These are phyloP conservation scores for Rhagologus leucostigma DNA, from an alignment of 2,113 vertebrate species.

Conservation along the genomic window DNA sequence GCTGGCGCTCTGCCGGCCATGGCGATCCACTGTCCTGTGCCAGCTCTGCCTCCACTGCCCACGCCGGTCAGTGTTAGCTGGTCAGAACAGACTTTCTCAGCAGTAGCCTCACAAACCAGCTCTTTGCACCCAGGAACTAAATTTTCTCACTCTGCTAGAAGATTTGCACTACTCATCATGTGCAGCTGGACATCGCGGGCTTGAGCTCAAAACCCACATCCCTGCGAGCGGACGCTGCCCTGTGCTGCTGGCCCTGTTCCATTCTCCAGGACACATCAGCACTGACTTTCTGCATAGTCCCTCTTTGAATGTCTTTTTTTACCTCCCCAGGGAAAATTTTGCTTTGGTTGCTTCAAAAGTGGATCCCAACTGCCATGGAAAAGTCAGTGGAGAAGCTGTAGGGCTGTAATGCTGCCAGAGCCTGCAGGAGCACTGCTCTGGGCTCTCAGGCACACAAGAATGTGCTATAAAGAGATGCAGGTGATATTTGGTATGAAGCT, in stretches of 20 bases:
- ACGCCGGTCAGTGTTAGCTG: rapidly evolving
- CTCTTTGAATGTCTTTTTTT: background rate
- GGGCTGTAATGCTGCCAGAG: background rate
- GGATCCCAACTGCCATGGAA: background rate
- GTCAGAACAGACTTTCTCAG: background rate
- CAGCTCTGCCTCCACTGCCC: background rate
- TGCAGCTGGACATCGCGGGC: rapidly evolving
- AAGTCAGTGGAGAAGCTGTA: background rate
- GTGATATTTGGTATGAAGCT: background rate
- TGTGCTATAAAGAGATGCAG: rapidly evolving
- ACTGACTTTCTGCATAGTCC: background rate
- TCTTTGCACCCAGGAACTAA: background rate
- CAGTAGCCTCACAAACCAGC: background rate
- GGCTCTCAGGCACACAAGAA: background rate
- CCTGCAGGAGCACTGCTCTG: rapidly evolving
- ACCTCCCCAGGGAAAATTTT: background rate
- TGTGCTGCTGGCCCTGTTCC: background rate
- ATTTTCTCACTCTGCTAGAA: background rate
- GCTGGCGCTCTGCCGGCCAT: rapidly evolving
- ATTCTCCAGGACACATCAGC: background rate
- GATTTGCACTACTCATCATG: rapidly evolving
- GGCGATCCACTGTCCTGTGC: rapidly evolving
- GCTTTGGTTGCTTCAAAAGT: background rate
- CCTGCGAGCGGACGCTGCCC: rapidly evolving
- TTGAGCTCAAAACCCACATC: rapidly evolving